phyloP scores from a whole-genome alignment of 2,888 invertebrate genomes.

The Nebria brevicollis region DNA sequence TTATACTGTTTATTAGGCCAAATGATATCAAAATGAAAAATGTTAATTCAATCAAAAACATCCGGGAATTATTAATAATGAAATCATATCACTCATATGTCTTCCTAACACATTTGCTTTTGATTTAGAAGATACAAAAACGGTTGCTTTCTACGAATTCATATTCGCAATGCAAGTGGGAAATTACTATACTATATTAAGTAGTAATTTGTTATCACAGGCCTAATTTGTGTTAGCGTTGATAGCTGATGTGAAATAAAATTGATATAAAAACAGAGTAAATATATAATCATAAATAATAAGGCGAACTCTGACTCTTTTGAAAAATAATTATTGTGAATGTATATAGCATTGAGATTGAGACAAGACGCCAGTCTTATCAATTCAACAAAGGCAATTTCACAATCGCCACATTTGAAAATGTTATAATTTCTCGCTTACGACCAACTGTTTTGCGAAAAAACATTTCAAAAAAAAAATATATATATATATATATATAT shows the following conservation, averaged over 20 bases:
- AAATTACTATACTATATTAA: conserved; percentile 3
- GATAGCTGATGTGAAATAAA: conserved; percentile 20
- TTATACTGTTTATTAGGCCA: too few species aligned
- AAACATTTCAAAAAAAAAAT: too few species aligned
- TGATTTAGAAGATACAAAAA: too few species aligned
- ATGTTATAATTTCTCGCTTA: neutral
- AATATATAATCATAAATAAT: conserved; percentile 18
- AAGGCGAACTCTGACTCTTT: conserved; percentile 37
- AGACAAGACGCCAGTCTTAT: conserved; percentile 33
- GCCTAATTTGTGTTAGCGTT: conserved; percentile 28
- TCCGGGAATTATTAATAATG: too few species aligned
- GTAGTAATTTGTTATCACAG: conserved; percentile 37
- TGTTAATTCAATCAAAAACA: too few species aligned
- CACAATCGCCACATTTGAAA: conserved; percentile 13
- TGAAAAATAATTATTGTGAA: conserved; percentile 23
- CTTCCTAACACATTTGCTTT: too few species aligned
- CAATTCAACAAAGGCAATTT: conserved; percentile 28
- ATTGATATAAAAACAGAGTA: neutral
- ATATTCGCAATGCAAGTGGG: neutral
- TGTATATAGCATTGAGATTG: conserved; percentile 30
- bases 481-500: too few species aligned
- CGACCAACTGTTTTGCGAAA: too few species aligned
- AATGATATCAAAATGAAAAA: too few species aligned
- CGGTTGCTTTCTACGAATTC: too few species aligned
- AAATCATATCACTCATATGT: too few species aligned